Conservation (phyloP, 2,113 vertebrate genomes). For the Ceyx cyanopectus region DNA sequence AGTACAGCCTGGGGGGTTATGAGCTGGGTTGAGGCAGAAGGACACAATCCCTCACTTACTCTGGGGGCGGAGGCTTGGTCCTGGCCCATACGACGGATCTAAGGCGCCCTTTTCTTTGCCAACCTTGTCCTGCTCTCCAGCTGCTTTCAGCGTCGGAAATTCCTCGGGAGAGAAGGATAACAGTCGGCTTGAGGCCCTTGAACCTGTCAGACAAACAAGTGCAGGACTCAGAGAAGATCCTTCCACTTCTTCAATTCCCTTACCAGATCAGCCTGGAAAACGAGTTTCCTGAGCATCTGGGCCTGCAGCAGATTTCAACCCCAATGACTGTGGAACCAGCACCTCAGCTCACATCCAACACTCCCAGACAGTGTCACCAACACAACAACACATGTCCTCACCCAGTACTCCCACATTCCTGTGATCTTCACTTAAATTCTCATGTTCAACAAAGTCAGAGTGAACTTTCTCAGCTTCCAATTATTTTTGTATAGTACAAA, state of each 20-base stretch:
- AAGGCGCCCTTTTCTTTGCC: constrained; percentile 99
- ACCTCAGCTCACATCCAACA: neutral
- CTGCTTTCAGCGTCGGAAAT: constrained; percentile 99
- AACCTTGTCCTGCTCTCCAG: constrained; percentile 99
- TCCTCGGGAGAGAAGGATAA: constrained; percentile 99
- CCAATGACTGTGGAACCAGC: neutral
- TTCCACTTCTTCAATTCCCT: neutral
- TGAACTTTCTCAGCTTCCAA: constrained; percentile 26
- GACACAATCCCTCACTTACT: constrained; percentile 79
- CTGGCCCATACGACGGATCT: constrained; percentile 99
- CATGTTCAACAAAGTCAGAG: neutral
- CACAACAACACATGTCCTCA: neutral
- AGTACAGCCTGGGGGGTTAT: neutral
- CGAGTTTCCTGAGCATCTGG: neutral
- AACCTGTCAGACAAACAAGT: constrained; percentile 82
- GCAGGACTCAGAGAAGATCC: neutral
- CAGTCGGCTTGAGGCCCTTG: constrained; percentile 99
- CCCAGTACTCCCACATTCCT: neutral
- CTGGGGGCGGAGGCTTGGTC: constrained; percentile 99
- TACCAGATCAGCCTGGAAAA: neutral
- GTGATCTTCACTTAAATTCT: neutral
- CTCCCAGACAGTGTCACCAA: constrained; percentile 1
- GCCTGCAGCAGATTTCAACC: neutral
- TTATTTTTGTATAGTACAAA: neutral
- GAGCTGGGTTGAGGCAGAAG: neutral